phyloP scores from a whole-genome alignment of 2,797 vertebrate genomes.

The Tauraco hartlaubi region DNA sequence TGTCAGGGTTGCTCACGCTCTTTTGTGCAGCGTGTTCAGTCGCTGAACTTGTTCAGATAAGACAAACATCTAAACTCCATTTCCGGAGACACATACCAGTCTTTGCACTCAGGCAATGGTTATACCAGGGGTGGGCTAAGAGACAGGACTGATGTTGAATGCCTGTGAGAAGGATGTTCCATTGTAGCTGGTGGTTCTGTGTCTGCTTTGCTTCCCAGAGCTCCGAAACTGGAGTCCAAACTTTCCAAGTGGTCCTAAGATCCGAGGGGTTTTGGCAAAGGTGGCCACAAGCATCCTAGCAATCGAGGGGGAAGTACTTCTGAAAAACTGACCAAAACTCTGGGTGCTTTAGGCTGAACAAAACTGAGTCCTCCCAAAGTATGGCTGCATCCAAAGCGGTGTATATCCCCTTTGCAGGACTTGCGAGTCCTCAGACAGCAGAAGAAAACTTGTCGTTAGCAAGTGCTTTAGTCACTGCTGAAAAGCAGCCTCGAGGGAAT shows the following conservation, averaged over 20 bases:
- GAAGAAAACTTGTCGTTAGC: not conserved
- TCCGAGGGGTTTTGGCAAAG: not conserved
- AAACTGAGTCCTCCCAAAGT: not conserved
- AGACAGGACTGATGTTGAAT: not conserved
- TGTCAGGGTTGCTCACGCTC: slow-evolving; percentile 64
- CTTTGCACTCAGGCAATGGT: slow-evolving; percentile 39
- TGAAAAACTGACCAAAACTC: not conserved
- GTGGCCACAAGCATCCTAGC: not conserved
- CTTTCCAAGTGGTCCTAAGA: not conserved
- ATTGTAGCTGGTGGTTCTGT: not conserved
- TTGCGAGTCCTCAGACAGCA: not conserved
- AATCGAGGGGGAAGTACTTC: not conserved
- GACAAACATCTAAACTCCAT: slow-evolving; percentile 76
- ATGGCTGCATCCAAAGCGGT: fast-evolving
- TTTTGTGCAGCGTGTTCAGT: slow-evolving; percentile 51
- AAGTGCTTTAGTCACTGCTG: not conserved
- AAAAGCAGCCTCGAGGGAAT: not conserved
- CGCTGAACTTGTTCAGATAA: slow-evolving; percentile 73
- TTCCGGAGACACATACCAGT: slow-evolving; percentile 57
- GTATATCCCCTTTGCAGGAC: not conserved
- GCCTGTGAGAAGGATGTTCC: not conserved
- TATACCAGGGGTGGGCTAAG: not conserved
- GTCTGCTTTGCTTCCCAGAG: not conserved
- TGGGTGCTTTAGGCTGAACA: not conserved
- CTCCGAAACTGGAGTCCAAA: not conserved